Conservation (phyloP, 35 echinoderm and acorn worm genomes). For the Chiridota heheva region DNA sequence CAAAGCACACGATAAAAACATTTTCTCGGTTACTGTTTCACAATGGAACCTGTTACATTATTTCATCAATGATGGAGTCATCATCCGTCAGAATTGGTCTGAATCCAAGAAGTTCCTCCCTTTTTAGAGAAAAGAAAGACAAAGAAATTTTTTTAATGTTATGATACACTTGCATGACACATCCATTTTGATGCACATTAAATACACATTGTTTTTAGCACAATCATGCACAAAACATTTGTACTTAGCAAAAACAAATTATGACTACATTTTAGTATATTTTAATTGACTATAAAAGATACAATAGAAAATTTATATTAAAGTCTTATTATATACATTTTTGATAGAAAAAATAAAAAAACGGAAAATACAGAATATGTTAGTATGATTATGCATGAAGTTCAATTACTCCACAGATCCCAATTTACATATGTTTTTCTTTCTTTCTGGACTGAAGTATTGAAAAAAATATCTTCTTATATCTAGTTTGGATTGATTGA, state of each 20-base stretch:
- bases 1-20: background rate
- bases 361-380: too few species aligned
- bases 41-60: constrained; percentile 22
- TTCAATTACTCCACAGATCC: too few species aligned
- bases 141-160: background rate
- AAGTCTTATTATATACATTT: too few species aligned
- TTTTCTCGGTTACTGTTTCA: background rate
- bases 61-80: constrained; percentile 45
- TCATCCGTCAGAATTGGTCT: constrained; percentile 31
- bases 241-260: background rate
- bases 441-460: too few species aligned
- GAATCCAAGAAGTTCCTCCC: constrained; percentile 37
- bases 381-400: too few species aligned
- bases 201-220: background rate
- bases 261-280: background rate
- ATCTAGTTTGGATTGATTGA: too few species aligned
- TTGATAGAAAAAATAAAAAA: too few species aligned
- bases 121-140: constrained; percentile 1
- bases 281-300: background rate
- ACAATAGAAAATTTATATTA: too few species aligned
- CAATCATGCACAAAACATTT: background rate
- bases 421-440: too few species aligned
- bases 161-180: background rate
- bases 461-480: too few species aligned
- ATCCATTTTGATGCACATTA: background rate